phyloP scores from a whole-genome alignment of 35 echinoderm and acorn worm species.

The Diadema setosum region DNA sequence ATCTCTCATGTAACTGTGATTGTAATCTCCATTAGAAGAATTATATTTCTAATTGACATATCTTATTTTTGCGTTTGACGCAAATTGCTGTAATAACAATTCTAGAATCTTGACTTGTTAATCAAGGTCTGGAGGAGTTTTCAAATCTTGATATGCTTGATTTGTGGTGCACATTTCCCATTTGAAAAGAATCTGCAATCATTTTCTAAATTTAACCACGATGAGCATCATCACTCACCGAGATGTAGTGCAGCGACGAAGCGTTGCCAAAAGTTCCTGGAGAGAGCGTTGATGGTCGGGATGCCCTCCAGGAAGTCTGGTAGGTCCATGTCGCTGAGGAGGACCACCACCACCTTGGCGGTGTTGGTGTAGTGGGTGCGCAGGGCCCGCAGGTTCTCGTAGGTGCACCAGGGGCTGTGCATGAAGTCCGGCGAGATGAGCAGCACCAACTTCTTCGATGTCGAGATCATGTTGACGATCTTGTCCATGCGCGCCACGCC shows the following conservation, averaged over 20 bases:
- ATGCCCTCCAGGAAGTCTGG: constrained; percentile 83
- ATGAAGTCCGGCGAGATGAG: constrained; percentile 93
- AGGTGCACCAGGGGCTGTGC: constrained; percentile 79
- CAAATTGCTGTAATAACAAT: no score
- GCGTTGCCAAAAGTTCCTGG: constrained; percentile 94
- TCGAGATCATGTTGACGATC: constrained; percentile 78
- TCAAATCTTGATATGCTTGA: no score
- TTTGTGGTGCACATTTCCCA: no score
- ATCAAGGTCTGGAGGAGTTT: no score
- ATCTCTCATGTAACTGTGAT: no score
- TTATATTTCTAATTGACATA: no score
- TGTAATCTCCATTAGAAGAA: no score
- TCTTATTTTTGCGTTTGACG: no score
- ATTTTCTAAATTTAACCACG: no score
- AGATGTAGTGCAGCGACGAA: constrained; percentile 83
- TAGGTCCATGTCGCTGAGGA: constrained; percentile 64
- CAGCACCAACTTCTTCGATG: constrained; percentile 75
- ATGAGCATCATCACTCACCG: constrained; percentile 48
- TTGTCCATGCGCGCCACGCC: constrained; percentile 64
- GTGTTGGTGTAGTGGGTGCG: constrained; percentile 56
- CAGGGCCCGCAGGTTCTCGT: constrained; percentile 82
- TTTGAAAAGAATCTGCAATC: no score
- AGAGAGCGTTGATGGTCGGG: constrained; percentile 65
- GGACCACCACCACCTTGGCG: constrained; percentile 69
- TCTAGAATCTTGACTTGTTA: no score